Conservation (phyloP, 92 coral and sea anemone species). For the Zoanthus sansibaricus region DNA sequence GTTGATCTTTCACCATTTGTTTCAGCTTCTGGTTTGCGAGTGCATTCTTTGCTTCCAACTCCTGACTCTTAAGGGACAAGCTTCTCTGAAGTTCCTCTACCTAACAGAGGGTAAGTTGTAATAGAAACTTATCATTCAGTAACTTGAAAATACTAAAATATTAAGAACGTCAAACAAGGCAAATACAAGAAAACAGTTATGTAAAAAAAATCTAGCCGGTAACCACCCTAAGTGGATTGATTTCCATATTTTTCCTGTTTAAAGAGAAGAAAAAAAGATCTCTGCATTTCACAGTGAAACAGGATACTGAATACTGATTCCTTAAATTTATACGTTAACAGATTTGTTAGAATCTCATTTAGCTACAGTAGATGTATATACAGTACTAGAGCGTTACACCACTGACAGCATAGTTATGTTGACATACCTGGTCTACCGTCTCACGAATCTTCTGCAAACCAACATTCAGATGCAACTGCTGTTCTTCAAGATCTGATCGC, state of each 20-base stretch:
- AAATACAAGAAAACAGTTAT: too few relatives aligned
- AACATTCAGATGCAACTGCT: slow-evolving; percentile 96
- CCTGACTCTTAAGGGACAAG: slow-evolving; percentile 98
- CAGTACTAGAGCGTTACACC: neutral
- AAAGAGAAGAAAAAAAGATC: too few relatives aligned
- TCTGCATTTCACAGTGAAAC: neutral
- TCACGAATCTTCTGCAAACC: slow-evolving; percentile 97
- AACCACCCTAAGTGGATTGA: too few relatives aligned
- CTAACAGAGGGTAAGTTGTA: slow-evolving; percentile 29
- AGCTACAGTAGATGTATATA: neutral
- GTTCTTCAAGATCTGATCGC: slow-evolving; percentile 97
- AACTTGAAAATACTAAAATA: too few relatives aligned
- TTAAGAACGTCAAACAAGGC: too few relatives aligned
- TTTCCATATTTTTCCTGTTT: too few relatives aligned
- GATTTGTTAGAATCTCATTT: neutral
- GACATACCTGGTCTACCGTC: slow-evolving; percentile 90
- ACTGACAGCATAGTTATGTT: neutral
- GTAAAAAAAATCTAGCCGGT: too few relatives aligned
- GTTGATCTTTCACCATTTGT: slow-evolving; percentile 99
- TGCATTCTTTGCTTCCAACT: slow-evolving; percentile 97
- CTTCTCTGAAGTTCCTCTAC: slow-evolving; percentile 99
- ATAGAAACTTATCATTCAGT: too few relatives aligned
- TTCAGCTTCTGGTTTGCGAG: slow-evolving; percentile 98
- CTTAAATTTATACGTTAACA: neutral
- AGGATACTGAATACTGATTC: neutral